Conservation (phyloP, 2,113 vertebrate genomes). For the Phyllostomus hastatus region DNA sequence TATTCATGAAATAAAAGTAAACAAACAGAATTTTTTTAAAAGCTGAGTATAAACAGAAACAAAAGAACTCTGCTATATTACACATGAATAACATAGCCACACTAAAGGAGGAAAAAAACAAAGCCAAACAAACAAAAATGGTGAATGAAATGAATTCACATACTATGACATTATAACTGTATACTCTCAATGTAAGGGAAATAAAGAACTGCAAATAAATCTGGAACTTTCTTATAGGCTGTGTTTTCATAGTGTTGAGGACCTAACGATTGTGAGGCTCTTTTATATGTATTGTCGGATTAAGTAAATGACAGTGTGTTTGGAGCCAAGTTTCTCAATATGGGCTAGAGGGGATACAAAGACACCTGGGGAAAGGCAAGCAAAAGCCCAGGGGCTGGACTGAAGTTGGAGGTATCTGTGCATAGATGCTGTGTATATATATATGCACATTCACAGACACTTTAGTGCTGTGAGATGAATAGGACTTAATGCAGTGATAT, state of each 20-base stretch:
- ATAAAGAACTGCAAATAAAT: background rate
- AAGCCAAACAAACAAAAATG: background rate
- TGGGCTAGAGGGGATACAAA: background rate
- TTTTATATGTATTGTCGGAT: background rate
- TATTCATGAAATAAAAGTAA: background rate
- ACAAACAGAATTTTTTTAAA: background rate
- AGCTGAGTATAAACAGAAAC: background rate
- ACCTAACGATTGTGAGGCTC: background rate
- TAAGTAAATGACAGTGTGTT: background rate
- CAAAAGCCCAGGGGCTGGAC: rapidly evolving
- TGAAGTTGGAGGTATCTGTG: background rate
- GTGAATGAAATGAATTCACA: background rate
- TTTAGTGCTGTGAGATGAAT: background rate
- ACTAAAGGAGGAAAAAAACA: background rate
- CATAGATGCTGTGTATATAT: rapidly evolving
- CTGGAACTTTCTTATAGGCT: background rate
- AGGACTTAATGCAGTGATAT: background rate
- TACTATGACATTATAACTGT: background rate
- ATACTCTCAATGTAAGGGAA: background rate
- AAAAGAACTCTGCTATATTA: background rate
- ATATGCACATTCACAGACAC: background rate
- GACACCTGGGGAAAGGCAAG: background rate
- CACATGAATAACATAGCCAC: background rate
- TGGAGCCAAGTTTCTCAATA: background rate
- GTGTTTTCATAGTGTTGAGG: background rate